Evolutionary conservation across 2,797 vertebrate species (phyloP).

Genomic region (Gambusia yucatana): DNA sequence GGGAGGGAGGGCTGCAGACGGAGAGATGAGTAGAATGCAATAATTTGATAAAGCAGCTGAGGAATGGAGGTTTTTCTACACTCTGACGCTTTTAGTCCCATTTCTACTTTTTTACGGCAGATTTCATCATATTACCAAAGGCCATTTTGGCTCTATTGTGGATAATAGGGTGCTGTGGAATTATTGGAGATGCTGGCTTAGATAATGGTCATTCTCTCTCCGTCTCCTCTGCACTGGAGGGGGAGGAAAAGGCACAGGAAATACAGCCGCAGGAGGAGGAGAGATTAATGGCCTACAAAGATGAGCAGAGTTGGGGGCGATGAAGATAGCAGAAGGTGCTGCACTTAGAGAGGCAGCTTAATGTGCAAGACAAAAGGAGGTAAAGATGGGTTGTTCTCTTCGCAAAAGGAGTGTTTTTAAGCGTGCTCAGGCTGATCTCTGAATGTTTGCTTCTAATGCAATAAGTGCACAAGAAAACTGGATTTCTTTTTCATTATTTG

Average conservation of each 20-base stretch:
- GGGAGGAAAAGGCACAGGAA: conserved; percentile 53
- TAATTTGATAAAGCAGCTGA: conserved; percentile 79
- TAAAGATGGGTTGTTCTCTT: conserved; percentile 38
- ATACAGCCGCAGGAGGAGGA: conserved; percentile 46
- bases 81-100: conserved; percentile 78
- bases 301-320: conserved; percentile 72
- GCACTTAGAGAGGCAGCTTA: conserved; percentile 47
- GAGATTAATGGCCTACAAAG: conserved; percentile 76
- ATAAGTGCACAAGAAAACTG: conserved; percentile 59
- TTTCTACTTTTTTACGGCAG: conserved; percentile 80
- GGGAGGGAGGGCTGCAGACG: conserved; percentile 58
- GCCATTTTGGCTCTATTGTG: conserved; percentile 79
- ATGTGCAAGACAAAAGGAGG: conserved; percentile 66
- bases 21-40: conserved; percentile 76
- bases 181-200: conserved; percentile 78
- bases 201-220: conserved; percentile 78
- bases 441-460: conserved; percentile 56
- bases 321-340: conserved; percentile 71
- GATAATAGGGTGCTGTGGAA: conserved; percentile 78
- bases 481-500: conserved; percentile 54
- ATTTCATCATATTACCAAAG: conserved; percentile 83
- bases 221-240: conserved; percentile 45
- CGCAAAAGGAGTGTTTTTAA: conserved; percentile 25
- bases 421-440: conserved; percentile 41
- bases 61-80: conserved; percentile 77